Evolutionary conservation across 2,888 invertebrate species (phyloP), one percentile per base, ranked within the genome.

Genomic region (Teleiodes luculella): DNA sequence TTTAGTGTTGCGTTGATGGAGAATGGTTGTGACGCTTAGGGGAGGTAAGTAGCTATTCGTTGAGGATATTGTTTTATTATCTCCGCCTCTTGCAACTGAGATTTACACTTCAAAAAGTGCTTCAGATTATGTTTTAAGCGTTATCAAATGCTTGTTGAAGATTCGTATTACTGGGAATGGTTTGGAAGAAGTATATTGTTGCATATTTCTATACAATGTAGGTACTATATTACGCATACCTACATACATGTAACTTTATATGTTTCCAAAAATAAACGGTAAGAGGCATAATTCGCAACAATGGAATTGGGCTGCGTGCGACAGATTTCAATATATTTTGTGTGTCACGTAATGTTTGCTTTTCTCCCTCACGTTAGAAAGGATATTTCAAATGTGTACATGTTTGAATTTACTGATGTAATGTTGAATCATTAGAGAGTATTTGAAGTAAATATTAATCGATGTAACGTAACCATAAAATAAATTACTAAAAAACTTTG

Each of bases 1-100:
- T 83, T 83, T 77, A 80, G 75, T 77, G 83, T 70, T 78, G 77
- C 11, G 36, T 36, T 36, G 28, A 37, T 58, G 39, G 11, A 33
- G 39, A 47, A 2, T 66, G 69, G 61, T 60, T 56, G 63, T 64
- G 65, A 59, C 69, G 65, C 63, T 64, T 61, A 59, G 57, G 64
- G 62, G 61, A 62, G 66, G 66, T 63, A 61, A 62, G 66, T 65
- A 63, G 53, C 54, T 59, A 54, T 58, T 58, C 55, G 57, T 43
- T 54, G 43, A 24, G 18, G 16, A 43, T 33, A 43, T 52, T 55
- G 55, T 48, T 55, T 52, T 48, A 48, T 7, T 39, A 16, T 47
- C 18, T 31, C 31, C 20, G 11, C 31, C 47, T 31, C 11, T 33
- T 47, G 47, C 14, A 13, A 16, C 30, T 31, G 31, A 14, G 31